These are phyloP conservation scores for Lycopodina hypogea DNA, from an alignment of 37 sponge, comb jelly and placozoan species.

Conservation along the genomic window DNA sequence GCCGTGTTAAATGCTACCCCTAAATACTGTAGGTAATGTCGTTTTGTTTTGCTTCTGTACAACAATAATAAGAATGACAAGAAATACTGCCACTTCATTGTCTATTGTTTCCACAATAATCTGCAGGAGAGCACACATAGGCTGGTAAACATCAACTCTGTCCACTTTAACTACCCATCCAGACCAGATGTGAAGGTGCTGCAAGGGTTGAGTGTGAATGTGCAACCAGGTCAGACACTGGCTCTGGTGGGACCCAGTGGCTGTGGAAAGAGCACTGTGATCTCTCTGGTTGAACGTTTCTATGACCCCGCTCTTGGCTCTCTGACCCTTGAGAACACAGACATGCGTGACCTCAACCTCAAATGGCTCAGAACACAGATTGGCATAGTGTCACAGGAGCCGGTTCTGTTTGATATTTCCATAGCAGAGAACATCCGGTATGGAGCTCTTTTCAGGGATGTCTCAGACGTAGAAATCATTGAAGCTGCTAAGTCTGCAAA, in stretches of 20 bases:
- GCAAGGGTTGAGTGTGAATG: slow-evolving; percentile 58
- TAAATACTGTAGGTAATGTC: no score
- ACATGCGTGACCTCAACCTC: slow-evolving; percentile 76
- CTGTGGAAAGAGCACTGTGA: slow-evolving; percentile 97
- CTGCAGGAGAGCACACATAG: slow-evolving; percentile 47
- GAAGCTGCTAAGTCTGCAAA: slow-evolving; percentile 91
- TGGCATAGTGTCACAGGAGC: slow-evolving; percentile 95
- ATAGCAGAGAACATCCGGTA: slow-evolving; percentile 98
- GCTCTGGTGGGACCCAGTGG: slow-evolving; percentile 98
- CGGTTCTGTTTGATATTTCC: slow-evolving; percentile 80
- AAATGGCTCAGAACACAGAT: slow-evolving; percentile 85
- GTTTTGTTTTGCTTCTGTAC: no score
- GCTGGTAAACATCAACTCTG: slow-evolving; percentile 54
- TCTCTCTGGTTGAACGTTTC: slow-evolving; percentile 96
- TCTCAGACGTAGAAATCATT: slow-evolving; percentile 84
- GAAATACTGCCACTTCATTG: no score
- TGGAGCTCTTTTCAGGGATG: slow-evolving; percentile 81
- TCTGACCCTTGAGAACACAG: slow-evolving; percentile 60
- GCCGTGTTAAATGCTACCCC: no score
- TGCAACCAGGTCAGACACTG: slow-evolving; percentile 89
- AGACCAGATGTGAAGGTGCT: slow-evolving; percentile 86
- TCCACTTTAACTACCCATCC: slow-evolving; percentile 86
- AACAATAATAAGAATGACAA: no score
- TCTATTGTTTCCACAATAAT: no score
- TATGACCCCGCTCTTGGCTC: slow-evolving; percentile 75